phyloP scores from a whole-genome alignment of 2,888 invertebrate genomes.

The Pandemis cinnamomeana region DNA sequence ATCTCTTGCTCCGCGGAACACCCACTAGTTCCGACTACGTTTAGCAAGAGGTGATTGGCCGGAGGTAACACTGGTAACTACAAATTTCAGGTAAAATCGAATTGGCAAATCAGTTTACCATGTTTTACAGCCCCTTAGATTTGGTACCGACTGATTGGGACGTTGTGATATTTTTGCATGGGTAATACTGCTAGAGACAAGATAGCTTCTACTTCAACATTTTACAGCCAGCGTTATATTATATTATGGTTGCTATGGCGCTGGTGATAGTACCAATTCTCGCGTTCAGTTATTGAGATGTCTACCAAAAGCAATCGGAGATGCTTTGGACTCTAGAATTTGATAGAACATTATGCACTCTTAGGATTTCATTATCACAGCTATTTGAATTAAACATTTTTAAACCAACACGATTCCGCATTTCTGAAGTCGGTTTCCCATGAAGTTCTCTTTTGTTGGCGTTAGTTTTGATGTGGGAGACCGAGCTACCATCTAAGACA shows the following conservation, averaged over 20 bases:
- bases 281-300: too few species aligned
- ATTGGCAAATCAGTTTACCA: background rate
- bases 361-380: background rate
- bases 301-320: too few species aligned
- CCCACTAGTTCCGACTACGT: conserved; percentile 20
- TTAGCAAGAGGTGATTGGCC: conserved; percentile 2
- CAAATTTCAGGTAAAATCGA: background rate
- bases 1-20: conserved; percentile 26
- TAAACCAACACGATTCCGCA: background rate
- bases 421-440: background rate
- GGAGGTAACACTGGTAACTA: background rate
- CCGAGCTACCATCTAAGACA: background rate
- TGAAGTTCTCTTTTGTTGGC: background rate
- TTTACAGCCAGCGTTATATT: too few species aligned
- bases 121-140: background rate
- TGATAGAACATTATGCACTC: too few species aligned
- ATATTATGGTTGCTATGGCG: too few species aligned
- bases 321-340: too few species aligned
- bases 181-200: too few species aligned
- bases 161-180: background rate
- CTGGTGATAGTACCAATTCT: too few species aligned
- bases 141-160: background rate
- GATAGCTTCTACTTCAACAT: too few species aligned
- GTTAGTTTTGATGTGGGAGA: background rate
- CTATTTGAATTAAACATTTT: background rate